Percentiles rank a stretch among this genome's conserved stretches.
Conservation (phyloP, 2,113 vertebrate genomes). For the Hepsetus odoe region DNA sequence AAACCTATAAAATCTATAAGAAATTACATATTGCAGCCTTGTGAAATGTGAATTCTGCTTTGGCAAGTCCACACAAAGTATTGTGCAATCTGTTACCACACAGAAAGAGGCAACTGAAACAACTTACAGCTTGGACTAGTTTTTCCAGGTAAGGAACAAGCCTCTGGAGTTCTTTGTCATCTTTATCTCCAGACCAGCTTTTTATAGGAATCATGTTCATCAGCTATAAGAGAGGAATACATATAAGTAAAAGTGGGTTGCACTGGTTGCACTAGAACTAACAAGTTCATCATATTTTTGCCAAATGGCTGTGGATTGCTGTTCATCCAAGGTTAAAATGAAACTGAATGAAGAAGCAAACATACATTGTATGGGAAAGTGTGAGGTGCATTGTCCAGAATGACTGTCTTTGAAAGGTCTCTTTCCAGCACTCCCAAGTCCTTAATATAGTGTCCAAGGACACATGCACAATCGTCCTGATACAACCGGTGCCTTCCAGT, state of each 20-base stretch:
- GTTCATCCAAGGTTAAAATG: neutral
- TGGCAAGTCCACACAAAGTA: no score
- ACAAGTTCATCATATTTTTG: neutral
- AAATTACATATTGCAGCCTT: neutral
- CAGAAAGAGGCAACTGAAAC: neutral
- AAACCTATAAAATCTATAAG: no score
- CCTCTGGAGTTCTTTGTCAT: slow-evolving; percentile 75
- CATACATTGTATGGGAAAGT: slow-evolving; percentile 79
- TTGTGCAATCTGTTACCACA: no score
- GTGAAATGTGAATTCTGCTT: no score
- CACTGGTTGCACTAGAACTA: no score
- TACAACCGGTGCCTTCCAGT: slow-evolving; percentile 75
- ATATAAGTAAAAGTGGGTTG: neutral
- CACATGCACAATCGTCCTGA: slow-evolving; percentile 79
- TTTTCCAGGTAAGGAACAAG: slow-evolving; percentile 73
- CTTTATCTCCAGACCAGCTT: slow-evolving; percentile 73
- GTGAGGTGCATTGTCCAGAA: slow-evolving; percentile 78
- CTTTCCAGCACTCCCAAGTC: slow-evolving; percentile 76
- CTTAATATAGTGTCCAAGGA: slow-evolving; percentile 83
- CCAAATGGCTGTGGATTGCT: neutral
- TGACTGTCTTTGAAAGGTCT: slow-evolving; percentile 78
- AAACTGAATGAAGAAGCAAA: neutral
- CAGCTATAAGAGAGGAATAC: slow-evolving; percentile 63
- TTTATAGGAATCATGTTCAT: slow-evolving; percentile 78
- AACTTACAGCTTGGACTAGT: slow-evolving; percentile 72